Evolutionary conservation across 2,888 invertebrate species (phyloP).

Genomic region (Agrenia bidenticulata): DNA sequence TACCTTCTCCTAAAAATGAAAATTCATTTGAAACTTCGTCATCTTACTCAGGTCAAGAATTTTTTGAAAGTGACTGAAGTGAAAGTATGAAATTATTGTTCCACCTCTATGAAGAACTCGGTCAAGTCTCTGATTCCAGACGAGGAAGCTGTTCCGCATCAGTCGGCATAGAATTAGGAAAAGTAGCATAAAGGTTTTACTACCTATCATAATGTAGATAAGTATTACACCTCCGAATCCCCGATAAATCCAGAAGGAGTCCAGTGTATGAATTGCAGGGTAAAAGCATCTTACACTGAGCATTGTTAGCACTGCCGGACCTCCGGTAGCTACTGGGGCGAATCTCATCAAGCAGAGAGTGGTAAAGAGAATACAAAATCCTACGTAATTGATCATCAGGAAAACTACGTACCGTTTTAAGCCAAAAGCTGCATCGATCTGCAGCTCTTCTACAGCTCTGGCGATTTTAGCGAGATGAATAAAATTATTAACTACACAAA

Average conservation of each 20-base stretch:
- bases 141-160: slow-evolving; percentile 25
- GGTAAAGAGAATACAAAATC: slow-evolving; percentile 11
- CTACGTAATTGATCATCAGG: slow-evolving; percentile 10
- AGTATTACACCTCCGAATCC: slow-evolving; percentile 6
- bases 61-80: not conserved
- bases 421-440: slow-evolving; percentile 25
- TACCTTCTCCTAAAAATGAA: slow-evolving; percentile 24
- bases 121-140: slow-evolving; percentile 40
- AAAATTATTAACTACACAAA: too few relatives aligned
- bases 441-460: slow-evolving; percentile 32
- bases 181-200: slow-evolving; percentile 33
- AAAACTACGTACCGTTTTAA: slow-evolving; percentile 19
- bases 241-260: slow-evolving; percentile 15
- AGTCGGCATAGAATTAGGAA: slow-evolving; percentile 29
- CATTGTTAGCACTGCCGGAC: slow-evolving; percentile 21
- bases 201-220: slow-evolving; percentile 27
- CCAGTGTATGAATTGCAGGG: slow-evolving; percentile 13
- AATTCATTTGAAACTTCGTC: slow-evolving; percentile 13
- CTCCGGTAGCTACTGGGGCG: slow-evolving; percentile 30
- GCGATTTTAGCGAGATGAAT: too few relatives aligned
- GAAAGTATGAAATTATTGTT: too few relatives aligned
- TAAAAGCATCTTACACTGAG: slow-evolving; percentile 23
- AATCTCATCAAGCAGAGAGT: slow-evolving; percentile 15
- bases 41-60: not conserved
- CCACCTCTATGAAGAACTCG: slow-evolving; percentile 25